phyloP scores from a whole-genome alignment of 2,888 invertebrate species.

The Lithophane leautieri region DNA sequence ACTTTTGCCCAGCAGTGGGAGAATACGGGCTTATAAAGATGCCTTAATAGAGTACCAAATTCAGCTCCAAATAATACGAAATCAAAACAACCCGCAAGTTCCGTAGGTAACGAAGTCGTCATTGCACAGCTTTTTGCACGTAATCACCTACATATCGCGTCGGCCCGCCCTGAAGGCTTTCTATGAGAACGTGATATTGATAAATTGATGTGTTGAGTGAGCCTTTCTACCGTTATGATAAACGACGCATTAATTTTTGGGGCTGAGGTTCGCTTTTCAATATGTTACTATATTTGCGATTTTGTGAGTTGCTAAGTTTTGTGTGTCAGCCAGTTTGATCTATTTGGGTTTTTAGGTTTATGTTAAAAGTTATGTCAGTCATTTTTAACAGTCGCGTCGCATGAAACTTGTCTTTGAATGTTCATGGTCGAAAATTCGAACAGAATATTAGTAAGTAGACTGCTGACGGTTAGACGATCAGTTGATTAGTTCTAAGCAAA shows the following conservation, averaged over 20 bases:
- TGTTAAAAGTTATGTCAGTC: background rate
- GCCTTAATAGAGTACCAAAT: background rate
- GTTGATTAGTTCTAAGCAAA: background rate
- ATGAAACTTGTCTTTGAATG: background rate
- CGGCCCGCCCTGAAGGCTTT: slow-evolving; percentile 51
- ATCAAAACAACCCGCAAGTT: background rate
- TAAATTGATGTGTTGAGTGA: slow-evolving; percentile 68
- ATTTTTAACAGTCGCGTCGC: background rate
- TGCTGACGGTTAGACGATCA: background rate
- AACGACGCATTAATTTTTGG: slow-evolving; percentile 60
- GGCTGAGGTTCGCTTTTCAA: slow-evolving; percentile 61
- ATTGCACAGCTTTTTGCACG: slow-evolving; percentile 15
- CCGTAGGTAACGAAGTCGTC: background rate
- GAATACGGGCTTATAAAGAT: background rate
- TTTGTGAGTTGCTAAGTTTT: slow-evolving; percentile 20
- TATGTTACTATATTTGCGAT: slow-evolving; percentile 45
- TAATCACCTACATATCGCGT: slow-evolving; percentile 18
- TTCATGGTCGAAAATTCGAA: background rate
- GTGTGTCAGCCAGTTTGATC: slow-evolving; percentile 21
- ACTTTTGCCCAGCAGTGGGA: background rate
- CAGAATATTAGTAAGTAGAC: background rate
- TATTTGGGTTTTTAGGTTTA: slow-evolving; percentile 24
- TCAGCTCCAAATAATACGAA: background rate
- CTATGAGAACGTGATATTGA: slow-evolving; percentile 64
- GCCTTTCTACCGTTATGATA: slow-evolving; percentile 68